Base-by-base conservation (phyloP, 2,797 vertebrate genomes). In the Austrolebias charrua region DNA sequence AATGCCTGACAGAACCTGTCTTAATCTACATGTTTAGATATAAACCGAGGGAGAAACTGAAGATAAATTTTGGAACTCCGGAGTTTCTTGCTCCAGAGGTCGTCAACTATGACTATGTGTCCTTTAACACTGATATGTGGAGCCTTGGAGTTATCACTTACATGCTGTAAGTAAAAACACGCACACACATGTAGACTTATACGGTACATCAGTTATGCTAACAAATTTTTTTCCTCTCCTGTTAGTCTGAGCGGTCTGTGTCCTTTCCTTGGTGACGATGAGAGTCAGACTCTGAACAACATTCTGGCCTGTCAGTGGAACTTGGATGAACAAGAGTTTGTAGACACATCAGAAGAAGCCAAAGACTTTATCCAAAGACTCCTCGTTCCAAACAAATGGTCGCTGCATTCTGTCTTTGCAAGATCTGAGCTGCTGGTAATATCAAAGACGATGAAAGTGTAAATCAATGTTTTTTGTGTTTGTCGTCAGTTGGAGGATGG, bases 41-140 rank as follows among this genome's bases (percentile, higher is more conserved):
- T 66, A 95, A 96, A 80, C 97, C 96, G 46, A 94, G 95, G 63
- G 98, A 99, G 87, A 99, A 98, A 80, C 90, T 99, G 75, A 91
- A 91, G 64, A 95, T 99, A 69, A 98, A 96, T 80, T 99, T 99
- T 66, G 98, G 98, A 28, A 99, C 98, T 19, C 95, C 96, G 1
- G 97, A 99, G 85, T 99, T 98, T 81, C 95, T 99, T 2, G 95
- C 98, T 61, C 98, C 98, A 13, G 97, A 99, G 88, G 93, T 99
- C 60, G 91, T 99, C 84, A 98, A 95, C 89, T 99, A 95, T 2
- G 98, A 99, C 66, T 98, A 94, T 76, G 98, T 98, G 75, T 99
- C 98, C 0, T 99, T 96, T 85, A 94, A 96, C 83, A 99, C 97
- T 0, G 98, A 99, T 91, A 98, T 98, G 98, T 99, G 97, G 98